phyloP scores from a whole-genome alignment of 1,140 invertebrate species.

The Trinorchestia longiramus region DNA sequence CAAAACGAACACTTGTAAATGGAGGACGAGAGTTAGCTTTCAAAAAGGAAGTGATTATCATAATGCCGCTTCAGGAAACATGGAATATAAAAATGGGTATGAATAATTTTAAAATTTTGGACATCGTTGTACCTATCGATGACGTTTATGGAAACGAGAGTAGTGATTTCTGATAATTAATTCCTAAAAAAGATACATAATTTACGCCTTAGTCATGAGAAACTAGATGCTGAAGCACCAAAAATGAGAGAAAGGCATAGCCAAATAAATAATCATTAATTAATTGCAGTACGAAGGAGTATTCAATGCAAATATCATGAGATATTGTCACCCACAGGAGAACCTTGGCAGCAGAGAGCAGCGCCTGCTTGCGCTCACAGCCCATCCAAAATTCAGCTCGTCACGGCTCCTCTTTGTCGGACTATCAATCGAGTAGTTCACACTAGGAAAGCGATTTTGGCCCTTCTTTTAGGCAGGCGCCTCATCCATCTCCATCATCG shows the following conservation, averaged over 20 bases:
- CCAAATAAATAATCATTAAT: not conserved
- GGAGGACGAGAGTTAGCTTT: not conserved
- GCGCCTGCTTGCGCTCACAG: not conserved
- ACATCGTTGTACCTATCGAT: not conserved
- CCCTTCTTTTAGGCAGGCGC: constrained; percentile 48
- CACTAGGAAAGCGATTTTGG: constrained; percentile 45
- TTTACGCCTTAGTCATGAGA: not conserved
- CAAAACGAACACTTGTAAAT: not conserved
- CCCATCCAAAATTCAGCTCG: constrained; percentile 52
- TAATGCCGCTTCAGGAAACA: not conserved
- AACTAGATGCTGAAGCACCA: not conserved
- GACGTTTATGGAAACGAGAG: not conserved
- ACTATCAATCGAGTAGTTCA: constrained; percentile 55
- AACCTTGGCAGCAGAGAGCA: not conserved
- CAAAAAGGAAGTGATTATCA: not conserved
- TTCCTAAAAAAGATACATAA: not conserved
- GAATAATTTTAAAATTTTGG: not conserved
- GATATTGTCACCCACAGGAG: not conserved
- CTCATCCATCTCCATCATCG: constrained; percentile 52
- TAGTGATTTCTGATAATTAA: not conserved
- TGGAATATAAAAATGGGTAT: not conserved
- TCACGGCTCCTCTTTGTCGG: constrained; percentile 52
- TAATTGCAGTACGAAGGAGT: not conserved
- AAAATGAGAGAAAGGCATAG: not conserved
- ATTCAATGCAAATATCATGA: not conserved